These are phyloP conservation scores for Alligator mississippiensis DNA, from an alignment of 2,113 vertebrate genomes.

Conservation along the genomic window DNA sequence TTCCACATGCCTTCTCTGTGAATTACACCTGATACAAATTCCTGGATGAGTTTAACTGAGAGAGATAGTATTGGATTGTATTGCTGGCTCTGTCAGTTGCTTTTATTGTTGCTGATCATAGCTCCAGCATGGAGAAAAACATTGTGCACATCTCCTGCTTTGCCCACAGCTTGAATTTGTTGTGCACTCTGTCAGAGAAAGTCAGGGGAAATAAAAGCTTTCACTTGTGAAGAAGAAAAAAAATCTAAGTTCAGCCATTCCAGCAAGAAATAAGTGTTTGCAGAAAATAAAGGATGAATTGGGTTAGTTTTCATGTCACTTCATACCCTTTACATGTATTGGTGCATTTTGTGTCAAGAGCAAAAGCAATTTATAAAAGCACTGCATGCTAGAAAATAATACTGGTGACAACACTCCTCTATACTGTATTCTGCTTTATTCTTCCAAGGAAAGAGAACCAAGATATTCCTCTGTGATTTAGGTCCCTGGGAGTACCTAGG, in stretches of 20 bases:
- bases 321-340: not conserved
- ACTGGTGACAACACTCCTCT: not conserved
- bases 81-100: not conserved
- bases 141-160: not conserved
- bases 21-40: not conserved
- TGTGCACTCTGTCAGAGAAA: not conserved
- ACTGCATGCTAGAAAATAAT: constrained; percentile 1
- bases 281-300: not conserved
- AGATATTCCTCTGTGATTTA: not conserved
- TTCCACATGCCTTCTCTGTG: not conserved
- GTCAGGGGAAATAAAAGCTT: not conserved
- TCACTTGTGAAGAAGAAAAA: not conserved
- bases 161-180: constrained; percentile 27
- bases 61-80: not conserved
- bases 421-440: not conserved
- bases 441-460: not conserved
- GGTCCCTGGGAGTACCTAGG: constrained; percentile 7
- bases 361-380: not conserved
- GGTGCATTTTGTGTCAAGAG: not conserved
- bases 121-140: not conserved
- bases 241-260: not conserved
- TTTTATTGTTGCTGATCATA: not conserved
- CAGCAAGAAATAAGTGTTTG: not conserved
- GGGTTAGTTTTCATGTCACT: not conserved
- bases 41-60: not conserved